Evolutionary conservation across 2,888 invertebrate species (phyloP), one percentile per base, ranked within the genome.

Genomic region (Strigamia transsilvanica): DNA sequence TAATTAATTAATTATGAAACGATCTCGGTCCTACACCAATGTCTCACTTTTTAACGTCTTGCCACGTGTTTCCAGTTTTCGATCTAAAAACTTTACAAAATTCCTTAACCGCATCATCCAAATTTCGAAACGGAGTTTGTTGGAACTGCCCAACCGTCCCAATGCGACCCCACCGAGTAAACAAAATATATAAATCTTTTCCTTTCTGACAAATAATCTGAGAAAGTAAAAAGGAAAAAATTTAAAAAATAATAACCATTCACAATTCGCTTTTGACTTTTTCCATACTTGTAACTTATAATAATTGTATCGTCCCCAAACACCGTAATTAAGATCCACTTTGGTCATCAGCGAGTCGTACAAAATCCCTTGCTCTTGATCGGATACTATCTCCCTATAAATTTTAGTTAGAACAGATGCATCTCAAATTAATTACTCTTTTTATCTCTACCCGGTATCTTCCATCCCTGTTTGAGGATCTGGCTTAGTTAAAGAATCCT

Each of bases 91-190:
- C 87, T 84, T 89, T 89, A 82, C 87, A 86, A 86, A 90, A 91
- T 84, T 90, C 90, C 84, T 89, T 89, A 7, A 87, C 86, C 0
- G 88, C 90, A 51, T 89, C 89, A 13, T 87, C 87, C 15, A 86
- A 83, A 4, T 86, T 86, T 15, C 86, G 86, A 85, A 88, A 90
- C 3, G 90, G 89, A 5, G 90, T 90, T 83, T 89, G 88, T 85
- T 90, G 90, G 84, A 86, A 88, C 84, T 89, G 88, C 3, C 90
- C 90, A 0, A 84, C 84, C 7, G 88, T 87, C 15, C 90, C 90
- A 42, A 90, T 89, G 61, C 90, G 85, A 7, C 90, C 90, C 90
- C 90, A 90, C 41, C 90, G 87, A 15, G 90, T 90, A 86, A 90
- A 90, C 82, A 90, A 84, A 61, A 90, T 85, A 84, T 87, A 89